Conservation (phyloP, 2,797 vertebrate genomes). For the Australoheros facetus region DNA sequence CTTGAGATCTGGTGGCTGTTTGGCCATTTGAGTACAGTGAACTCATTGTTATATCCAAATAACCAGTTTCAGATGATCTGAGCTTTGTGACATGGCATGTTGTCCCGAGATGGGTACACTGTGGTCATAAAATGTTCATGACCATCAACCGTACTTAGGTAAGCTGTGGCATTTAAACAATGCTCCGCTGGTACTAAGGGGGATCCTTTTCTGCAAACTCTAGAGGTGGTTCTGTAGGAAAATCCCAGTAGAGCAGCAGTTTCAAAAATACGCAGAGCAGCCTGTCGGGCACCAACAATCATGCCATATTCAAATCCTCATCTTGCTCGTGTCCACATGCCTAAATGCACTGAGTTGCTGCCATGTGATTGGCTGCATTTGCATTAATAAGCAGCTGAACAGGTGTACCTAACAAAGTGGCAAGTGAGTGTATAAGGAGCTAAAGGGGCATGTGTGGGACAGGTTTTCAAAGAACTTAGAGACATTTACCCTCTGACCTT, state of each 20-base stretch:
- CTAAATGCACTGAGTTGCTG: not conserved
- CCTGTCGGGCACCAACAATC: not conserved
- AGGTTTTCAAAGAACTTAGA: not conserved
- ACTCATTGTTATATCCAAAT: not conserved
- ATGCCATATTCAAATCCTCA: not conserved
- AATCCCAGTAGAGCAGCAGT: not conserved
- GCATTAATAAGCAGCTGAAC: not conserved
- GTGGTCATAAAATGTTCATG: not conserved
- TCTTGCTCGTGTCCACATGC: not conserved
- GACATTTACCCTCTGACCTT: not conserved
- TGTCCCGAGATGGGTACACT: not conserved
- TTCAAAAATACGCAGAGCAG: not conserved
- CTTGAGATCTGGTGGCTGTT: not conserved
- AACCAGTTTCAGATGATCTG: not conserved
- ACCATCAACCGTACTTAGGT: not conserved
- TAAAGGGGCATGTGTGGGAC: not conserved
- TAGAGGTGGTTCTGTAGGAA: not conserved
- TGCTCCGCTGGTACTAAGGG: not conserved
- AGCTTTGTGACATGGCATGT: not conserved
- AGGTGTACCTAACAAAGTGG: not conserved
- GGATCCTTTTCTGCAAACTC: not conserved
- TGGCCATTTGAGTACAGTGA: not conserved
- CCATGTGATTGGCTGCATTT: not conserved
- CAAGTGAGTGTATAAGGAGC: not conserved
- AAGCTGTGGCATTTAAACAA: not conserved